Conservation (phyloP, 2,113 vertebrate genomes). For the Dasyurus viverrinus region DNA sequence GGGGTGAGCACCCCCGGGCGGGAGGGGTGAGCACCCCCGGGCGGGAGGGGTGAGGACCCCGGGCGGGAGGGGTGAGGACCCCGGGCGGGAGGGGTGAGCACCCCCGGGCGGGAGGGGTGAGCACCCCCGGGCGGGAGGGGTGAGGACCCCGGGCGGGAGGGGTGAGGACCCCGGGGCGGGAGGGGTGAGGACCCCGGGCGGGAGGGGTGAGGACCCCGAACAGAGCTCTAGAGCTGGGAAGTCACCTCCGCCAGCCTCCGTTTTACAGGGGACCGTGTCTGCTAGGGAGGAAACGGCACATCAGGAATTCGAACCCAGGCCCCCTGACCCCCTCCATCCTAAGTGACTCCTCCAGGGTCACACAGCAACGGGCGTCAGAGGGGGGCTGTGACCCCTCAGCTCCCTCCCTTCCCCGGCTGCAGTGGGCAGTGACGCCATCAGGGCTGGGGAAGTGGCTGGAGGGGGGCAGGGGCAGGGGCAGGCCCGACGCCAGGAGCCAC, state of each 20-base stretch:
- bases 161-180: too few relatives aligned
- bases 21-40: background rate
- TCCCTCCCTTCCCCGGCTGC: background rate
- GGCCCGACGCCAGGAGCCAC: too few relatives aligned
- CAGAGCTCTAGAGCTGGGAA: background rate
- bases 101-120: too few relatives aligned
- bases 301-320: background rate
- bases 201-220: background rate
- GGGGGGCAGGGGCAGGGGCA: background rate
- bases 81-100: background rate
- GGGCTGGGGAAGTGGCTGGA: background rate
- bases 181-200: background rate
- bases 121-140: background rate
- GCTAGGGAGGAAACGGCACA: background rate
- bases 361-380: background rate
- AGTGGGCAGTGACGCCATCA: background rate
- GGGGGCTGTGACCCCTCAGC: background rate
- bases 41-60: background rate
- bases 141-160: too few relatives aligned
- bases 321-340: background rate
- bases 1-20: too few relatives aligned
- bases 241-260: background rate
- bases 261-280: background rate
- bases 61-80: too few relatives aligned
- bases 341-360: background rate